These are phyloP conservation scores for Cotesia typhae DNA, from an alignment of 1,140 invertebrate species.

Conservation along the genomic window DNA sequence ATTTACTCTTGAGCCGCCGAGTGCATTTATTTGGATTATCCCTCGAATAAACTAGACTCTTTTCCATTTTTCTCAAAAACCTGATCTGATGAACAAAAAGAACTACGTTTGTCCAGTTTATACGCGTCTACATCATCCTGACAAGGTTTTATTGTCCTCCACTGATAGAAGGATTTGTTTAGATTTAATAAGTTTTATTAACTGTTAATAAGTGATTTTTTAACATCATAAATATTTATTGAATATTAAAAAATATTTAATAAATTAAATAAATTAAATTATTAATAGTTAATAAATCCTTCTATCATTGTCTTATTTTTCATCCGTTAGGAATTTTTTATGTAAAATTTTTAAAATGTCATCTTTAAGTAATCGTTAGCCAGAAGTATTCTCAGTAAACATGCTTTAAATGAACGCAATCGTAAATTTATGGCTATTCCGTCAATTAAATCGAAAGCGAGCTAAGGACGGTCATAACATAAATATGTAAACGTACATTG, in stretches of 20 bases:
- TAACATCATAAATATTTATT: too few relatives aligned
- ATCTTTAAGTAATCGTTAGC: too few relatives aligned
- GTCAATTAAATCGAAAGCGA: conserved; percentile 62
- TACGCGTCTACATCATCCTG: conserved; percentile 56
- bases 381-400: too few relatives aligned
- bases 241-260: too few relatives aligned
- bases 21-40: conserved; percentile 69
- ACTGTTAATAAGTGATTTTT: too few relatives aligned
- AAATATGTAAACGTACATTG: conserved; percentile 63
- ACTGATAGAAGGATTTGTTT: neutral
- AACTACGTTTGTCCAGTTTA: conserved; percentile 60
- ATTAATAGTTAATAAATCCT: too few relatives aligned
- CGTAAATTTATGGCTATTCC: conserved; percentile 65
- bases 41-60: conserved; percentile 62
- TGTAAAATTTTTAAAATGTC: too few relatives aligned
- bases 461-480: conserved; percentile 60
- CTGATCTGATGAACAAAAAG: conserved; percentile 49
- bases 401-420: too few relatives aligned
- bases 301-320: too few relatives aligned
- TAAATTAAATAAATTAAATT: too few relatives aligned
- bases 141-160: conserved; percentile 8
- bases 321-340: too few relatives aligned
- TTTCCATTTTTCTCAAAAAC: neutral
- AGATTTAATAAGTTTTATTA: neutral
- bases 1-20: conserved; percentile 66